These are phyloP conservation scores for Megathymus violae DNA, from an alignment of 1,140 invertebrate species.

Conservation along the genomic window DNA sequence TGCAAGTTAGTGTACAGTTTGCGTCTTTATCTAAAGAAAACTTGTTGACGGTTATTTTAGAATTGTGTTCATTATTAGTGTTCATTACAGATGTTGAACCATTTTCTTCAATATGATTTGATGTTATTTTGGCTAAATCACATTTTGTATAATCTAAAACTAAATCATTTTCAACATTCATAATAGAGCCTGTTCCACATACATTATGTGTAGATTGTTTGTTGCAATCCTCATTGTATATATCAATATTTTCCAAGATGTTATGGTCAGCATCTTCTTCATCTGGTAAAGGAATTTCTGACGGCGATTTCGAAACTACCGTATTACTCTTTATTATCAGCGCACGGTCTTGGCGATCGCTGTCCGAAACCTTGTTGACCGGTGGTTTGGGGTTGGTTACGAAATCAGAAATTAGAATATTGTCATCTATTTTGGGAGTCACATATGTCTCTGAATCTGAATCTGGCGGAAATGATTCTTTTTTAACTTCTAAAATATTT, in stretches of 20 bases:
- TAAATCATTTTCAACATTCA: neutral
- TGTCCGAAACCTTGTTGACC: too few relatives aligned
- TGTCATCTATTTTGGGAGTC: too few relatives aligned
- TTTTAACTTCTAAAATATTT: too few relatives aligned
- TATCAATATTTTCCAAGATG: constrained; percentile 1
- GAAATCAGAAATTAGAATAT: too few relatives aligned
- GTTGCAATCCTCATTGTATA: neutral
- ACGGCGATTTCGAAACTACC: constrained; percentile 33
- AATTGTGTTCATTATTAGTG: neutral
- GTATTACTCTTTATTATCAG: neutral
- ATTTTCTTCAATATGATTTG: neutral
- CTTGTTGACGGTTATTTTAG: too few relatives aligned
- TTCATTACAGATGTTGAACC: neutral
- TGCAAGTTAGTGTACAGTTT: neutral
- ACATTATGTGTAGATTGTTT: constrained; percentile 6
- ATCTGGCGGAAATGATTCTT: too few relatives aligned
- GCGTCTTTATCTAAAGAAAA: too few relatives aligned
- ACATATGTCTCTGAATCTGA: too few relatives aligned
- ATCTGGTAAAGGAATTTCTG: constrained; percentile 59
- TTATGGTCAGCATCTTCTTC: constrained; percentile 54
- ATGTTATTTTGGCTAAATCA: neutral
- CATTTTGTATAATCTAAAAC: neutral
- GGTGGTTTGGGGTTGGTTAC: too few relatives aligned
- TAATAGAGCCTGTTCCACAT: neutral
- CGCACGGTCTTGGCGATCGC: too few relatives aligned